Evolutionary conservation across 2,888 invertebrate species (phyloP), one percentile per base, ranked within the genome.

Genomic region (Nomada fabriciana): DNA sequence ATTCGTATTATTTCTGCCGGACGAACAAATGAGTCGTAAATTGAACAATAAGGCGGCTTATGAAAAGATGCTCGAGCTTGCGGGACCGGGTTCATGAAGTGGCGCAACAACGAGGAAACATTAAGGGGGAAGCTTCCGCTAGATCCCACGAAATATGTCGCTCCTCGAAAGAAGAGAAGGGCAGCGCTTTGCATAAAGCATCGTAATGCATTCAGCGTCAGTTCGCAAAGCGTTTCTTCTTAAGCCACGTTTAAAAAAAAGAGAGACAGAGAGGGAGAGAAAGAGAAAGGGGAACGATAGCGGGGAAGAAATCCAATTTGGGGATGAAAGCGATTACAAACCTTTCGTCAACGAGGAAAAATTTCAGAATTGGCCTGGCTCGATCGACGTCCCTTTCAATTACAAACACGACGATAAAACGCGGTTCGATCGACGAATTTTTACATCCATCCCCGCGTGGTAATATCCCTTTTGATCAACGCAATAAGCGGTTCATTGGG

Each of bases 281-380:
- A 13, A 23, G 18, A n/a, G 61, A 18, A 42, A 36, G 7, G 65
- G 67, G 64, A 47, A 47, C 68, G 77, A 77, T 76, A 74, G 76
- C 69, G 83, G 20, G 11, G n/a, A 18, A 13, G 23, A 43, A 85
- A 80, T 86, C 86, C 88, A 83, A 86, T 88, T 83, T 82, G 70
- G 60, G 59, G 52, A 71, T 64, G 57, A 75, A 74, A 65, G 60
- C 82, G 88, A 87, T 87, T 87, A 83, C 85, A 80, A 78, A 65
- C 76, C 72, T 76, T 76, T 83, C 77, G 83, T 76, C 75, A 70
- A 47, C 73, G 64, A 52, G n/a, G 59, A 59, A 60, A 69, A 79
- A 72, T 69, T 79, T 67, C 25, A 7, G 18, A 25, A n/a, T 57
- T 57, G 23, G 18, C 11, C 11, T 23, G 18, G 5, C 42, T 43